Base-by-base conservation (phyloP, 2,797 vertebrate genomes). In the Naso thynnoides region DNA sequence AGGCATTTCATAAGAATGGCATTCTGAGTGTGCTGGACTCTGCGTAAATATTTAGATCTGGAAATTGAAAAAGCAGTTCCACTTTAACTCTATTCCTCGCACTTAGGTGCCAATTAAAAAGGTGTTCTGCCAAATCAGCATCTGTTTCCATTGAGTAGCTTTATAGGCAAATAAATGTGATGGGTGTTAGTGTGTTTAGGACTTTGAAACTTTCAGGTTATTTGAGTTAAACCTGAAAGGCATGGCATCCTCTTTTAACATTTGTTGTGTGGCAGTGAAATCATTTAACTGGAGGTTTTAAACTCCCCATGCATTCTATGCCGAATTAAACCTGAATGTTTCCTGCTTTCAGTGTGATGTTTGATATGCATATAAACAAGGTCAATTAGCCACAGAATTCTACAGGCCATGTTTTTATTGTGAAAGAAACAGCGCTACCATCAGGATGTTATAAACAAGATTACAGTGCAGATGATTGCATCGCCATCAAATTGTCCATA, bases 111-210 rank as follows among this genome's bases (percentile, higher is more conserved):
- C 60, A 55, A 55, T 82, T 83, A 80, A 87, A 88, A 86, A 53
- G 0, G 2, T 26, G 69, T 88, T 90, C 52, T 87, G 85, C 76
- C 65, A 70, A 57, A 85, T 90, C 85, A 87, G 86, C 84, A 84
- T 73, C 73, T 78, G 76, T 71, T 84, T 88, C 85, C 81, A 86
- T 87, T 87, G 70, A 90, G 72, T 84, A 3, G 59, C 41, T 92
- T 91, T 89, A 90, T 88, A 73, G 81, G 79, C 76, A 31, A 78
- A 82, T 90, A 84, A 89, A 90, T 65, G 73, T 38, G 71, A 76
- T 68, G 66, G 70, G 57, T 84, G 70, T 78, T 69, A 64, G 59
- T 83, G 79, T 62, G 11, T 76, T 81, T 23, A 53, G 49, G 36
- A 64, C 74, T 84, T 82, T 76, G 42, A 83, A 78, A 85, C 24